Percentiles rank a stretch among this genome's conserved stretches.
These are phyloP conservation scores for Zaprionus kolodkinae DNA, from an alignment of 1,140 invertebrate species.

Conservation along the genomic window DNA sequence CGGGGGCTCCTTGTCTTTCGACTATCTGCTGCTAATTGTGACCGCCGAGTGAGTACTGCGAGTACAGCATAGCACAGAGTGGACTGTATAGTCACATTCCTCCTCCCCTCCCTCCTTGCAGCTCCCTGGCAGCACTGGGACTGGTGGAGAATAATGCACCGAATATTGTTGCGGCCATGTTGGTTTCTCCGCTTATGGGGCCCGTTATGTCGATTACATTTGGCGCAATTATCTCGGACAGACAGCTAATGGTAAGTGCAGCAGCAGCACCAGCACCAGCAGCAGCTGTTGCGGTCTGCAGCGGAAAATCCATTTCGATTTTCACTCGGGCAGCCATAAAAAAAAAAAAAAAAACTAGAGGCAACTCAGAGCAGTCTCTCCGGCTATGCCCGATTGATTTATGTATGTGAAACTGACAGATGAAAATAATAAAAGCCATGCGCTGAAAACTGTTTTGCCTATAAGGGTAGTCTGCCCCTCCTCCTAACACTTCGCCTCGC, in stretches of 20 bases:
- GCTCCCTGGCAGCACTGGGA: conserved; percentile 86
- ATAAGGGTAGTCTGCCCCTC: background rate
- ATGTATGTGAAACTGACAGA: conserved; percentile 66
- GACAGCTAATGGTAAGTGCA: conserved; percentile 84
- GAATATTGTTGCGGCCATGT: conserved; percentile 93
- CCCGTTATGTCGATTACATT: conserved; percentile 94
- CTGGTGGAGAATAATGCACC: conserved; percentile 89
- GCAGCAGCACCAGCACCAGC: conserved; percentile 23
- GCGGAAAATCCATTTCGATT: conserved; percentile 16
- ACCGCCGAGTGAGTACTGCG: conserved; percentile 89
- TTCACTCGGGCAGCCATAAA: background rate
- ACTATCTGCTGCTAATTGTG: conserved; percentile 91
- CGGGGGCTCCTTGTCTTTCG: conserved; percentile 92
- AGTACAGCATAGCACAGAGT: background rate
- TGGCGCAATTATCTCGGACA: conserved; percentile 91
- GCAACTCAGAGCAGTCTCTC: background rate
- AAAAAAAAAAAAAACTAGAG: background rate
- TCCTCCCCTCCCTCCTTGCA: conserved; percentile 43
- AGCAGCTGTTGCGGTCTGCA: background rate
- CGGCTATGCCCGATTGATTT: conserved; percentile 53
- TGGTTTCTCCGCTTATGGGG: conserved; percentile 94
- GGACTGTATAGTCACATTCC: background rate
- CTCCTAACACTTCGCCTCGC: too few species aligned
- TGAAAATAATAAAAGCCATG: conserved; percentile 66
- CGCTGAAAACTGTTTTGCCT: conserved; percentile 45